Base-by-base conservation (phyloP, 2,888 invertebrate species). In the Ernsta delagoae region DNA sequence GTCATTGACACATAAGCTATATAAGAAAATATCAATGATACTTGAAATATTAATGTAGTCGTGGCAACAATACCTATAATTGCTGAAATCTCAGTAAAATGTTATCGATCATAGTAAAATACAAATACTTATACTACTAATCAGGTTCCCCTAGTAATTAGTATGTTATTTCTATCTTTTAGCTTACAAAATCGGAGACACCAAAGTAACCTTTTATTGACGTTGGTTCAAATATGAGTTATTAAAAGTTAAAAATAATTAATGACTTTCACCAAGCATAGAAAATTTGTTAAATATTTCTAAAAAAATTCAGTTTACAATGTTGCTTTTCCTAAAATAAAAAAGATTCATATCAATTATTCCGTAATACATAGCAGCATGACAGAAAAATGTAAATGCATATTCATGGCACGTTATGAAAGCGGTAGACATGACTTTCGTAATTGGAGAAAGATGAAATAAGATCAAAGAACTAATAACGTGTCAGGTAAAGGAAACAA, bases 381-480 rank as follows among this genome's bases (percentile, higher is more conserved):
- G 34, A 43, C 57, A 62, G 48, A 62, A 68, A 57, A 69, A 63
- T 59, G 56, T 64, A 45, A 64, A 63, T 69, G 59, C 59, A 69
- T 63, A 69, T 69, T 69, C 69, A 69, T 63, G 59, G 57, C 41
- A 36, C 59, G 63, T 43, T 59, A 69, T 53, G 69, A 63, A 69
- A 69, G 69, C 43, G 11, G 48, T 6, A 39, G 6, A 8, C 8
- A 43, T 43, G 6, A 12, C 59, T 63, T 69, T 69, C 59, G 57
- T 63, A 63, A 69, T 63, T 63, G 39, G 59, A 59, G 63, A 69
- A 63, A 68, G 68, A 68, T 68, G 48, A 57, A 68, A 68, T 57
- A 62, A 62, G 24, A 66, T 56, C 45, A 67, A 57, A 59, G 11
- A 8, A 8, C 12, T 45, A 6, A 6, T 11, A 16, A 12, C 50